phyloP scores from a whole-genome alignment of 2,113 vertebrate species.

The Pycnonotus jocosus region DNA sequence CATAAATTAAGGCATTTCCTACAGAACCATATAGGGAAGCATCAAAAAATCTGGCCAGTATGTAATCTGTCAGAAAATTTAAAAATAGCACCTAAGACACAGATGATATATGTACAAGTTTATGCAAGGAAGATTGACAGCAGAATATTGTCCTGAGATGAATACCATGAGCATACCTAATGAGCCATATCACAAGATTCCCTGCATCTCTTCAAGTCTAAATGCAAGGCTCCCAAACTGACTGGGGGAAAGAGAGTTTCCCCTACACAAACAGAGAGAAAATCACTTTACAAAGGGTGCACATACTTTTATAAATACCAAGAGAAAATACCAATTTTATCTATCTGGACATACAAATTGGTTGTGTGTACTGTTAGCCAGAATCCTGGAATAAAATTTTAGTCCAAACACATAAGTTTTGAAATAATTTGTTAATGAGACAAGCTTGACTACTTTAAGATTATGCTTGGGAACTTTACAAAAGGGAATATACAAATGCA shows the following conservation, averaged over 20 bases:
- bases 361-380: not conserved
- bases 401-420: not conserved
- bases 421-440: not conserved
- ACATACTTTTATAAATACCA: not conserved
- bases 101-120: not conserved
- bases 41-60: not conserved
- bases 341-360: not conserved
- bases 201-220: not conserved
- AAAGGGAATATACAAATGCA: not conserved
- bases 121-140: not conserved
- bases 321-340: not conserved
- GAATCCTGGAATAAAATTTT: not conserved
- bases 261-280: fast-evolving
- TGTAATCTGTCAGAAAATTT: not conserved
- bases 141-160: not conserved
- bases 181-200: not conserved
- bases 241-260: not conserved
- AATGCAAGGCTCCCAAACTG: not conserved
- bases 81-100: not conserved
- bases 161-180: not conserved
- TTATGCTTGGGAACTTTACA: not conserved
- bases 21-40: not conserved
- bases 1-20: not conserved
- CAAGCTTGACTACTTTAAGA: not conserved
- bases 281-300: not conserved